A percentile compares a stretch with the other conserved stretches of the same genome.
Evolutionary conservation across 2,888 invertebrate species (phyloP).

Genomic region (Clepsis dumicolana): DNA sequence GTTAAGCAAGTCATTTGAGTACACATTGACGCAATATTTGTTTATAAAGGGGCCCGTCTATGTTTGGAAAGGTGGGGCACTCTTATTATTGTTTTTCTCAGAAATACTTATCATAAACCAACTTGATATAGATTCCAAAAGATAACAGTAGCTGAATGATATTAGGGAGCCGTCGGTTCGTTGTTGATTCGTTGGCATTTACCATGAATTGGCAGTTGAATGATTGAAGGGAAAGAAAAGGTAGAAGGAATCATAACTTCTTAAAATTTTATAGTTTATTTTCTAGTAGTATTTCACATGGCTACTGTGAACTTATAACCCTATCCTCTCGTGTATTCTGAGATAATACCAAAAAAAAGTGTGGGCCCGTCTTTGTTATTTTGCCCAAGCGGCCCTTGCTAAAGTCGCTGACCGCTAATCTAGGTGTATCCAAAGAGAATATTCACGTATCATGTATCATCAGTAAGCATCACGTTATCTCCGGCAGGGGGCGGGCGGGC

Average conservation of each 20-base stretch:
- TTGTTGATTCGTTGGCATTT: background rate
- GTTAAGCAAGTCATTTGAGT: slow-evolving; percentile 4
- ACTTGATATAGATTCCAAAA: background rate
- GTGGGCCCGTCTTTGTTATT: background rate
- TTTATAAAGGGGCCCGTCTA: slow-evolving; percentile 5
- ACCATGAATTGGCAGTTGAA: background rate
- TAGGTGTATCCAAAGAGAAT: too few relatives aligned
- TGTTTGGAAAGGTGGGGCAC: slow-evolving; percentile 17
- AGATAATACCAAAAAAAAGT: too few relatives aligned
- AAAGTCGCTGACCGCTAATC: background rate
- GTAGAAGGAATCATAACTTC: too few relatives aligned
- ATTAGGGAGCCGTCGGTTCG: background rate
- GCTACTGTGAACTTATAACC: too few relatives aligned
- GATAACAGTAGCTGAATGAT: background rate
- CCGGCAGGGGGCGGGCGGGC: slow-evolving; percentile 56
- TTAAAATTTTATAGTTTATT: too few relatives aligned
- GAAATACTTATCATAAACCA: background rate
- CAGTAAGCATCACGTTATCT: slow-evolving; percentile 1
- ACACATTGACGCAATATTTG: slow-evolving; percentile 31
- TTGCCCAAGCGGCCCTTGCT: background rate
- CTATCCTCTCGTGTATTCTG: too few relatives aligned
- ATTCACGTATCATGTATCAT: too few relatives aligned
- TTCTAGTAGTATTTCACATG: too few relatives aligned
- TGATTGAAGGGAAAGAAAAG: background rate
- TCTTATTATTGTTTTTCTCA: slow-evolving; percentile 8